phyloP scores from a whole-genome alignment of 2,888 invertebrate species.

The Parnassius apollo region DNA sequence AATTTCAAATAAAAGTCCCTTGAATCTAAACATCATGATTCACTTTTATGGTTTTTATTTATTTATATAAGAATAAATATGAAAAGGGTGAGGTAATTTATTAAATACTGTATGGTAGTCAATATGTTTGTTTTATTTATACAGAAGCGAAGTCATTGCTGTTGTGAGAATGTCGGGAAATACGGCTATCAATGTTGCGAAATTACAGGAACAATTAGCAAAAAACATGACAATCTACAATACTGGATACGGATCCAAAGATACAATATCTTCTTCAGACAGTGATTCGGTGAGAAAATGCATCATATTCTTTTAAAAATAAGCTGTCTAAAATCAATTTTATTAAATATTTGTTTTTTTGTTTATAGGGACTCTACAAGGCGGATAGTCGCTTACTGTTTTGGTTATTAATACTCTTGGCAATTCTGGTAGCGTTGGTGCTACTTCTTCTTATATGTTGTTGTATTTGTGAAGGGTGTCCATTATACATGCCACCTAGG shows the following conservation, averaged over 20 bases:
- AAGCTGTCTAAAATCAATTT: no score
- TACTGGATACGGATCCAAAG: conserved; percentile 48
- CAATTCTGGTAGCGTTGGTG: conserved; percentile 86
- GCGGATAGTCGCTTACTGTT: conserved; percentile 87
- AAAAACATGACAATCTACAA: conserved; percentile 71
- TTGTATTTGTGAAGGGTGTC: conserved; percentile 92
- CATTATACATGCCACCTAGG: conserved; percentile 89
- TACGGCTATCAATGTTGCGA: conserved; percentile 86
- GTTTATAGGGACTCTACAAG: conserved; percentile 85
- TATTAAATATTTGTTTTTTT: conserved; percentile 16
- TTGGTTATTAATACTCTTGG: conserved; percentile 89
- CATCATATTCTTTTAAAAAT: conserved; percentile 1
- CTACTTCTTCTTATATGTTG: conserved; percentile 88
- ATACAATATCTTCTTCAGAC: conserved; percentile 38
- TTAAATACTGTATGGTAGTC: no score
- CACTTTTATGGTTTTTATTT: background rate
- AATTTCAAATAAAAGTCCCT: no score
- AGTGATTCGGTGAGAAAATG: conserved; percentile 57
- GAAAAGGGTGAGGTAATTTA: no score
- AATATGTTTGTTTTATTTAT: conserved; percentile 37
- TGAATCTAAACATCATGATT: no score
- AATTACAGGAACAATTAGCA: conserved; percentile 83
- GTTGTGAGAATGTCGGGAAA: conserved; percentile 85
- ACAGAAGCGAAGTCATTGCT: conserved; percentile 86
- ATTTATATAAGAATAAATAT: background rate